Evolutionary conservation across 2,888 invertebrate species (phyloP), one percentile per base, ranked within the genome.

Genomic region (Ariolimax columbianus): DNA sequence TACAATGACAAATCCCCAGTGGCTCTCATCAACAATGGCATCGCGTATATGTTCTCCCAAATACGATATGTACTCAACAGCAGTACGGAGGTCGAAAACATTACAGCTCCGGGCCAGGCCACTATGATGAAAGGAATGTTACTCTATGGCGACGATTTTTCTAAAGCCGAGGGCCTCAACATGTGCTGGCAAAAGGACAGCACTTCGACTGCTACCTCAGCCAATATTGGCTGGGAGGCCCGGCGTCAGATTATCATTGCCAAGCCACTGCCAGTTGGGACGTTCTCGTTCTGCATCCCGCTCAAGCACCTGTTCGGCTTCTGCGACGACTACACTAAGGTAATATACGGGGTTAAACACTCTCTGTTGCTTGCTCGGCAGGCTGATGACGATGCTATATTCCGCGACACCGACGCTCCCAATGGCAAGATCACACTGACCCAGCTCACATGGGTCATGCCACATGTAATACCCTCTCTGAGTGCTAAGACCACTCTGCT

Each of bases 121-220:
- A 33, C 30, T 33, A 68, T 33, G 7, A 4, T 68, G 4, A 68
- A 33, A 33, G 68, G 68, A 30, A 6, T 68, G 7, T 33, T 68
- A 7, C 2, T 9, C 33, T 68, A 68, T 19, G 68, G 68, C 6
- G 33, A 68, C 68, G 68, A 68, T 33, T 68, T 68, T 40, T 38
- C 38, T 17, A 72, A 72, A 19, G 68, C 9, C 7, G 68, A 30
- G 33, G 68, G 7, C 23, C 33, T 68, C 9, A 68, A 68, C 68
- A 68, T 68, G 68, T 68, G 68, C 33, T 68, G 68, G 68, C 33
- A 33, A 33, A 68, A 68, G 33, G 59, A 30, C 40, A 72, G 33
- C 68, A 33, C 33, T 1, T 6, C 4, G 4, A 23, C 2, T 7
- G 72, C 72, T 7, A 23, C 14, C 38, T 36, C 36, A 38, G 9